phyloP scores from a whole-genome alignment of 2,888 invertebrate genomes.

The Steinernema hermaphroditum region DNA sequence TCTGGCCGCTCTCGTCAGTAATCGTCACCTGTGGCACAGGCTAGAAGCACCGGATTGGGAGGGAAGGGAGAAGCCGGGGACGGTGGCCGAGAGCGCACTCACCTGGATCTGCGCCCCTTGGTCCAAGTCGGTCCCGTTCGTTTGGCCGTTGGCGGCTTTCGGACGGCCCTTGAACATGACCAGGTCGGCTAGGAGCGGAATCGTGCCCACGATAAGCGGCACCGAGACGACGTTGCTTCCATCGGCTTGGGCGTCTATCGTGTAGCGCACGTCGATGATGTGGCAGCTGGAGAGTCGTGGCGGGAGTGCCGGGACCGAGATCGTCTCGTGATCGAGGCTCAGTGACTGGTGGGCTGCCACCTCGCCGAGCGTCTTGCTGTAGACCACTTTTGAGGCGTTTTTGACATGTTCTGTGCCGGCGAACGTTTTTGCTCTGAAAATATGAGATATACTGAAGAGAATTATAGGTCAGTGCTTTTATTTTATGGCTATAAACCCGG shows the following conservation, averaged over 20 bases:
- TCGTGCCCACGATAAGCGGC: constrained; percentile 63
- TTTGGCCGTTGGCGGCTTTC: not conserved
- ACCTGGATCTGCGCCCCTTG: constrained; percentile 13
- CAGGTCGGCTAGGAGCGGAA: constrained; percentile 60
- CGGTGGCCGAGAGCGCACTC: too few species aligned
- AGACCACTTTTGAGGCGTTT: constrained; percentile 48
- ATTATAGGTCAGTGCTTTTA: not conserved
- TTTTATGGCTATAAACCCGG: not conserved
- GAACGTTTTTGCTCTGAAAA: constrained; percentile 64
- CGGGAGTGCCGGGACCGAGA: constrained; percentile 60
- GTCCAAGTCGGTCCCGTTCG: constrained; percentile 20
- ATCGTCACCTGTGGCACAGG: constrained; percentile 51
- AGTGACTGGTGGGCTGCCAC: constrained; percentile 39
- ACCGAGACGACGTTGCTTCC: constrained; percentile 42
- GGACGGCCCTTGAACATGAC: constrained; percentile 35
- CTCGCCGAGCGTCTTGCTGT: constrained; percentile 44
- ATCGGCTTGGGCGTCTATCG: constrained; percentile 46
- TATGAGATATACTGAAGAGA: not conserved
- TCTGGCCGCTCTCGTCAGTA: constrained; percentile 56
- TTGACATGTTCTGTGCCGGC: constrained; percentile 63
- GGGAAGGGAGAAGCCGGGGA: not conserved
- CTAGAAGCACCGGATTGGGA: not conserved
- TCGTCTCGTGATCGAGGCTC: constrained; percentile 37
- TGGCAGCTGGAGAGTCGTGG: constrained; percentile 62
- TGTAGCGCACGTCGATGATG: constrained; percentile 61